phyloP scores from a whole-genome alignment of 1,140 invertebrate species.

The Pectinophora gossypiella region DNA sequence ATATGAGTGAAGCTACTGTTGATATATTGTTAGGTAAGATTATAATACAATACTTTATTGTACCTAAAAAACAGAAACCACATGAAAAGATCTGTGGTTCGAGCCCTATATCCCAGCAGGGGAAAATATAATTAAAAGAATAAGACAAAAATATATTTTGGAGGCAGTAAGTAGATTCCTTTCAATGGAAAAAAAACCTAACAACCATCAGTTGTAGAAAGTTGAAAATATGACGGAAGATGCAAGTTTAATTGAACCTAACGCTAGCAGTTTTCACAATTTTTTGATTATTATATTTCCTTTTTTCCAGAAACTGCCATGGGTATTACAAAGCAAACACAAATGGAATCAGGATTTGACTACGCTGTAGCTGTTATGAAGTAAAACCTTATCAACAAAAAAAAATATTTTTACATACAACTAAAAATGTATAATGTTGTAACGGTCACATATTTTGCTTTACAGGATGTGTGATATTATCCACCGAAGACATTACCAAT shows the following conservation, averaged over 20 bases:
- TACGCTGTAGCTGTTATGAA: conserved; percentile 85
- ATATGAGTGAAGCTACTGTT: conserved; percentile 88
- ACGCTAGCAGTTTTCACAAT: too few relatives aligned
- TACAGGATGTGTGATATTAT: conserved; percentile 83
- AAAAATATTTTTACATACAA: background rate
- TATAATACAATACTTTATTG: background rate
- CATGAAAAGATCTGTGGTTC: background rate
- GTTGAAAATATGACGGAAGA: too few relatives aligned
- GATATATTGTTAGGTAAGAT: conserved; percentile 87
- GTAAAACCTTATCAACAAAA: conserved; percentile 41
- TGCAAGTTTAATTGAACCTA: too few relatives aligned
- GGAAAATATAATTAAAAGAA: too few relatives aligned
- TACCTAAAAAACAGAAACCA: background rate
- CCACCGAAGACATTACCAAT: conserved; percentile 80
- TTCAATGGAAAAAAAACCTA: too few relatives aligned
- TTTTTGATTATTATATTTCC: too few relatives aligned
- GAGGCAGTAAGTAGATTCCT: too few relatives aligned
- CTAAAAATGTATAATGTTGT: too few relatives aligned
- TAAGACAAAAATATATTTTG: too few relatives aligned
- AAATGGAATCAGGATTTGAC: conserved; percentile 79
- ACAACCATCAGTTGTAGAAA: too few relatives aligned
- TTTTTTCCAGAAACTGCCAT: conserved; percentile 79
- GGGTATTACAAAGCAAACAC: conserved; percentile 80
- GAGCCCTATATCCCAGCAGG: too few relatives aligned
- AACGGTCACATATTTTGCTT: too few relatives aligned